Conservation (phyloP, 1,140 invertebrate genomes). For the Drosophila bifasciata region DNA sequence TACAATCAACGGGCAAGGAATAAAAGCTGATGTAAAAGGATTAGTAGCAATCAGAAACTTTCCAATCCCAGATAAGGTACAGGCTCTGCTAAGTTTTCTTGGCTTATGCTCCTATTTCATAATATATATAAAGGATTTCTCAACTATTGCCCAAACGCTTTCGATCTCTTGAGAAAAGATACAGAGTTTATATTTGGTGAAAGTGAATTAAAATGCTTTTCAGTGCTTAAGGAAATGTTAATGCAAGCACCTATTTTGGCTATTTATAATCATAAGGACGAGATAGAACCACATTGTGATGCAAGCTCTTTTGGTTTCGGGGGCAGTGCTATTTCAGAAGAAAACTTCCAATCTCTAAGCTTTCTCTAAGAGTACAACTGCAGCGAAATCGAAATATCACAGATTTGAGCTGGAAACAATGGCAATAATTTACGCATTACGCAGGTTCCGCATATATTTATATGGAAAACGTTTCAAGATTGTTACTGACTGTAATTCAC, state of each 20-base stretch:
- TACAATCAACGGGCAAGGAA: slow-evolving; percentile 3
- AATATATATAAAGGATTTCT: neutral
- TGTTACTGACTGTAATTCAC: too few species aligned
- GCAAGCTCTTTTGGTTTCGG: too few species aligned
- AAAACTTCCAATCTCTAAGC: too few species aligned
- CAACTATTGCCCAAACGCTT: neutral
- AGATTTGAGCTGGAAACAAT: too few species aligned
- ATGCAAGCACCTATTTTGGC: neutral
- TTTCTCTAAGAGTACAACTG: too few species aligned
- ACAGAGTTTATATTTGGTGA: neutral
- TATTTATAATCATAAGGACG: too few species aligned
- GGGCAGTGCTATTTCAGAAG: too few species aligned
- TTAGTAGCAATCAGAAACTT: neutral
- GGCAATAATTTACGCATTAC: too few species aligned
- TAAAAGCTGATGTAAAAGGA: slow-evolving; percentile 4
- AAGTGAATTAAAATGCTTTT: neutral
- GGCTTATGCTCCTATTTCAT: neutral
- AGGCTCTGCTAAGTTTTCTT: neutral
- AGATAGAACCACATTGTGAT: slow-evolving; percentile 2
- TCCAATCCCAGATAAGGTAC: neutral
- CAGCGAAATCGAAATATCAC: too few species aligned
- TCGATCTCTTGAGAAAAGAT: slow-evolving; percentile 4
- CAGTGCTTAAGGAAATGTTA: neutral
- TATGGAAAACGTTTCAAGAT: too few species aligned
- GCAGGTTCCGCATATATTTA: too few species aligned